Percentiles rank a stretch among this genome's conserved stretches.
Evolutionary conservation across 2,888 invertebrate species (phyloP).

Genomic region (Tetranychus truncatus): DNA sequence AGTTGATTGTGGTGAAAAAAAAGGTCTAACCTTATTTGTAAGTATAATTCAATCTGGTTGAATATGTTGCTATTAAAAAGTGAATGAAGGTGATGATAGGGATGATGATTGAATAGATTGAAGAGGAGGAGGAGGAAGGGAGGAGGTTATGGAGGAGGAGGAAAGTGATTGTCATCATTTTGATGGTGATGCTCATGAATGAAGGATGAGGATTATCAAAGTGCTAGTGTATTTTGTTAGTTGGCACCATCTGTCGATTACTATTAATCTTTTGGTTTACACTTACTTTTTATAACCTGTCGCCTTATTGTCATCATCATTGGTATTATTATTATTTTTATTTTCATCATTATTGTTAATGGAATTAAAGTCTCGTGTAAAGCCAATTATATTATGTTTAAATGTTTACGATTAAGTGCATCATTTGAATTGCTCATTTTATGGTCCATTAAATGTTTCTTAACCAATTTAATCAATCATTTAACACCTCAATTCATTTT

Average conservation of each 20-base stretch:
- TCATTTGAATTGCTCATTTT: background rate
- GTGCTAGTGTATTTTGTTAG: background rate
- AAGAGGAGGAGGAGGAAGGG: background rate
- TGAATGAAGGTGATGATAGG: slow-evolving; percentile 6
- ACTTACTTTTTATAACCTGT: background rate
- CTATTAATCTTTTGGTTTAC: background rate
- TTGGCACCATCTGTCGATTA: background rate
- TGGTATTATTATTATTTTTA: too few species aligned
- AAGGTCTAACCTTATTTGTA: background rate
- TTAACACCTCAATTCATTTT: background rate
- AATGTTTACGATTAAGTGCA: background rate
- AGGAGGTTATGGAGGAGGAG: background rate
- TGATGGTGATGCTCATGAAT: too few species aligned
- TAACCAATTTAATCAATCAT: background rate
- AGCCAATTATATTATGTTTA: background rate
- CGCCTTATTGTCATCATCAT: background rate
- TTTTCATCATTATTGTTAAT: too few species aligned
- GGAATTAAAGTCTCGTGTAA: background rate
- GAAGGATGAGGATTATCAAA: background rate
- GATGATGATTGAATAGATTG: background rate
- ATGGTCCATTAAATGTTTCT: background rate
- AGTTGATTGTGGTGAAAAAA: background rate
- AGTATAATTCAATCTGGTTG: slow-evolving; percentile 7
- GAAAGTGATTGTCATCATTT: background rate
- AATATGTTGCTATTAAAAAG: slow-evolving; percentile 10